These are phyloP conservation scores for Atta colombica DNA, from an alignment of 1,140 invertebrate species.

Conservation along the genomic window DNA sequence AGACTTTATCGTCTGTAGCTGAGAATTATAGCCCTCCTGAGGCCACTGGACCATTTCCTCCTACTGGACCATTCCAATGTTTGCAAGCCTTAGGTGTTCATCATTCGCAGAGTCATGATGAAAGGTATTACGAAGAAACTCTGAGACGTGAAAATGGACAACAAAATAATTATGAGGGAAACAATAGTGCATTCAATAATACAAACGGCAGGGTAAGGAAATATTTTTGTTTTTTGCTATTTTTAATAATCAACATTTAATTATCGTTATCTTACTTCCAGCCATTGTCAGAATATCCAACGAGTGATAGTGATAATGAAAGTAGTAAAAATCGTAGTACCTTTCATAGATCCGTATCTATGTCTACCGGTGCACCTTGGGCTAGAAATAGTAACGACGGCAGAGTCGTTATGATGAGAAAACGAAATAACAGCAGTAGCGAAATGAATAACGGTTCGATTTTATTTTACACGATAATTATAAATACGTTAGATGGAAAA, in stretches of 20 bases:
- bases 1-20: slow-evolving; percentile 88
- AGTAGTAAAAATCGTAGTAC: slow-evolving; percentile 87
- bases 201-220: slow-evolving; percentile 83
- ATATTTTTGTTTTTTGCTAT: neutral
- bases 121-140: slow-evolving; percentile 87
- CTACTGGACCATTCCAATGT: slow-evolving; percentile 92
- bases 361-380: slow-evolving; percentile 89
- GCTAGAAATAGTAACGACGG: slow-evolving; percentile 88
- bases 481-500: neutral
- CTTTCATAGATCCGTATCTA: slow-evolving; percentile 91
- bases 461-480: slow-evolving; percentile 15
- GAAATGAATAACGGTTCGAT: slow-evolving; percentile 85
- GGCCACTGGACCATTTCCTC: slow-evolving; percentile 87
- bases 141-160: slow-evolving; percentile 85
- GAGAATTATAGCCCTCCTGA: slow-evolving; percentile 88
- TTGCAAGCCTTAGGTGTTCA: slow-evolving; percentile 90
- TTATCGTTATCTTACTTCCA: slow-evolving; percentile 74
- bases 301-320: slow-evolving; percentile 88
- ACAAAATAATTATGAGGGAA: slow-evolving; percentile 77
- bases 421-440: slow-evolving; percentile 91
- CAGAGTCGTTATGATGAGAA: slow-evolving; percentile 89
- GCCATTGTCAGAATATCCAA: slow-evolving; percentile 88
- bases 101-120: slow-evolving; percentile 87
- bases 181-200: slow-evolving; percentile 71
- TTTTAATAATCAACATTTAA: slow-evolving; percentile 21